Evolutionary conservation across 2,113 vertebrate genomes (phyloP).

Genomic region (Opisthocomus hoazin): DNA sequence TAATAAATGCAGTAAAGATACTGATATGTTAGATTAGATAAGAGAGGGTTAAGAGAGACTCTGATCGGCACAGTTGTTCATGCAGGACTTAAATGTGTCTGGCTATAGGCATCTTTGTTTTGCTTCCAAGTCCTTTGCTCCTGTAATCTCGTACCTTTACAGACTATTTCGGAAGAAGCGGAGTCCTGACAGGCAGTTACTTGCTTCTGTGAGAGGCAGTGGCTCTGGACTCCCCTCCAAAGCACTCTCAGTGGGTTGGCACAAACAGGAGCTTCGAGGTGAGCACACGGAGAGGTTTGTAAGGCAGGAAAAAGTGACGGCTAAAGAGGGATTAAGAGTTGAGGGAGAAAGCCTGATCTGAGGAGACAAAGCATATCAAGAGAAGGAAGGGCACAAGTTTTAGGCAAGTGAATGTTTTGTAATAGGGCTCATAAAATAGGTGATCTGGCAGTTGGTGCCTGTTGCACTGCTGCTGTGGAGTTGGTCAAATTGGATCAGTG

Average conservation of each 20-base stretch:
- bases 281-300: neutral
- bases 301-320: neutral
- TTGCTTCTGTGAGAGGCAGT: too few relatives aligned
- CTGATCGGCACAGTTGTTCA: neutral
- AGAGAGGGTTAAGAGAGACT: neutral
- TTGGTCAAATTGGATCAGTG: neutral
- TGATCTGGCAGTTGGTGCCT: neutral
- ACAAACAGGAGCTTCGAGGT: neutral
- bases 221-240: neutral
- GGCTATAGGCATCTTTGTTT: constrained; percentile 11
- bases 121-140: neutral
- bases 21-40: constrained; percentile 13
- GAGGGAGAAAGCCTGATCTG: neutral
- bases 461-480: neutral
- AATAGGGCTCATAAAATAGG: neutral
- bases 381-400: neutral
- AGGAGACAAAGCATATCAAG: neutral
- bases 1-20: constrained; percentile 21
- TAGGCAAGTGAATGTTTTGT: neutral
- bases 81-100: neutral
- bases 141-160: neutral
- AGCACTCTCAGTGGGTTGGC: neutral
- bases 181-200: neutral
- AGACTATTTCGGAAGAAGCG: neutral
- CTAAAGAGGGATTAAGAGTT: neutral